Conservation (phyloP, 2,888 invertebrate genomes). For the Galerucella calmariensis region DNA sequence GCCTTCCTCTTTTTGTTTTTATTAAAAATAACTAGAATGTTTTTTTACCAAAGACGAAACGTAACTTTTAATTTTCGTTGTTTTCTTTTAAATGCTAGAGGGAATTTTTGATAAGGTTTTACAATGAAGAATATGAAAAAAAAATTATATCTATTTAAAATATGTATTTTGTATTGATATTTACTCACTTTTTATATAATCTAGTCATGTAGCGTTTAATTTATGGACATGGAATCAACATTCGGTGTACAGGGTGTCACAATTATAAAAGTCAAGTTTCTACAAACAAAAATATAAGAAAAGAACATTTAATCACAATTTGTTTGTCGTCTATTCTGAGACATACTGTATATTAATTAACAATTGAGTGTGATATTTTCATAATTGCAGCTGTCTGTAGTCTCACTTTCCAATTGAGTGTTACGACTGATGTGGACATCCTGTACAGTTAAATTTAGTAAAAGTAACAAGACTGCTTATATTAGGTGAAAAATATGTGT, state of each 20-base stretch:
- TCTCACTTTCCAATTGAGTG: background rate
- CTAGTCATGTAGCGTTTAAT: constrained; percentile 47
- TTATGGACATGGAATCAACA: constrained; percentile 25
- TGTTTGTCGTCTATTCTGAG: no score
- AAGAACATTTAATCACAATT: background rate
- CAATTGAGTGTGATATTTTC: no score
- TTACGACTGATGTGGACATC: constrained; percentile 20
- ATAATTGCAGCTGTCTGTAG: no score
- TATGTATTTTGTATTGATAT: constrained; percentile 51
- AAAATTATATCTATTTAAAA: constrained; percentile 32
- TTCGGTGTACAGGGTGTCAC: constrained; percentile 36
- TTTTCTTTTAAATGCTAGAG: constrained; percentile 40
- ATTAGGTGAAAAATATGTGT: constrained; percentile 39
- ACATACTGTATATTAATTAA: no score
- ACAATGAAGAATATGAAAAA: constrained; percentile 33
- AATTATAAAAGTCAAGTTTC: background rate
- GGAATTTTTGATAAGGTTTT: constrained; percentile 45
- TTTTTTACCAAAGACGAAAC: constrained; percentile 44
- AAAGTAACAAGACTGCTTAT: constrained; percentile 44
- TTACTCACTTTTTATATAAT: constrained; percentile 50
- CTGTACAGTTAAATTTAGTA: constrained; percentile 38
- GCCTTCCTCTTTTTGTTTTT: constrained; percentile 26
- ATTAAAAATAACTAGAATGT: constrained; percentile 34
- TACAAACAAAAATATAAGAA: background rate
- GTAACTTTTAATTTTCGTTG: constrained; percentile 34